Base-by-base conservation (phyloP, 2,113 vertebrate genomes). In the Micronycteris hirsuta region DNA sequence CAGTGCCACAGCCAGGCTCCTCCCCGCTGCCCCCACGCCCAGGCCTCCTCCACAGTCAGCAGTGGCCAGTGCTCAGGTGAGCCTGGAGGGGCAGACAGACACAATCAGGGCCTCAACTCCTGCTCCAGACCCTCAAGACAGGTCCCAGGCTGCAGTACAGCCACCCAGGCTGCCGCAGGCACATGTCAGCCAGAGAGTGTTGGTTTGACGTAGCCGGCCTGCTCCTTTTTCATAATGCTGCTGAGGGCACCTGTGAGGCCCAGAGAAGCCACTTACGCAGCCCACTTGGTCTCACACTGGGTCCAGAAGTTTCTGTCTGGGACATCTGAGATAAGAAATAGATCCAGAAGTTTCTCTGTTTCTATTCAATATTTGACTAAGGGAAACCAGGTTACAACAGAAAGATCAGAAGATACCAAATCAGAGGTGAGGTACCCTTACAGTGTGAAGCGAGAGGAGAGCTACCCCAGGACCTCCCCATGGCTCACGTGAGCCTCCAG, bases 201-300 rank as follows among this genome's bases (percentile, higher is more conserved):
- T 97, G 73, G 97, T 96, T 98, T 98, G 76, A 87, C 26, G 68
- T 97, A 80, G 93, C 96, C 97, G 97, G 74, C 97, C 86, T 95
- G 95, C 52, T 97, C 74, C 36, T 98, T 98, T 98, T 98, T 89
- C 86, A 43, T 28, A 36, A 86, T 7, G 17, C 74, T 31, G 56
- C 11, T 3, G 56, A 97, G 33, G 52, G 0, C 88, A 78, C 49
- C 49, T 16, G 28, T 7, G 67, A 89, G 85, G 77, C 85, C 68
- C 95, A 80, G 82, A 33, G 63, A 82, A 93, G 58, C 68, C 70
- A 36, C 54, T 89, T 87, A 26, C 8, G 31, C 17, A 0, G 47
- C 78, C 83, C 86, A 4, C 20, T 45, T 74, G 47, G 36, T 65
- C 65, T 74, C 93, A 80, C 3, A 7, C n/a, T 36, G 49, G 49